These are phyloP conservation scores for Dilophus febrilis DNA, from an alignment of 2,888 invertebrate species.

Conservation along the genomic window DNA sequence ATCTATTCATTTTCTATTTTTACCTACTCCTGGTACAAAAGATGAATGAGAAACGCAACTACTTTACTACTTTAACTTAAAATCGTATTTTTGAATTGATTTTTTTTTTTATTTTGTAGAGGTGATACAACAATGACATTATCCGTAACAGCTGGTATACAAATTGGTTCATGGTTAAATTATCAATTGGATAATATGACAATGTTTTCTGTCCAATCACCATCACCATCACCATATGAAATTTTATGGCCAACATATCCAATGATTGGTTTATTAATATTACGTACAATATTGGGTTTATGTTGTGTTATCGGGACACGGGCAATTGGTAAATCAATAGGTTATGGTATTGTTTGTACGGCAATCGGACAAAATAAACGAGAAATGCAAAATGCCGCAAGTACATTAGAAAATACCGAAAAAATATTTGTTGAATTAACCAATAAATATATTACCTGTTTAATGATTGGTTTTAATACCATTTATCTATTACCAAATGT, in stretches of 20 bases:
- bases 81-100: background rate
- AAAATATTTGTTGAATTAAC: constrained; percentile 65
- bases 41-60: background rate
- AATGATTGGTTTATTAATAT: constrained; percentile 47
- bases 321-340: constrained; percentile 47
- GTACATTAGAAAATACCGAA: constrained; percentile 48
- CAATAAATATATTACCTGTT: constrained; percentile 68
- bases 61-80: constrained; percentile 1
- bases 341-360: constrained; percentile 52
- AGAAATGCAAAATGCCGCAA: constrained; percentile 44
- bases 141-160: constrained; percentile 62
- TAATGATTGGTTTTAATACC: constrained; percentile 61
- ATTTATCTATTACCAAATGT: constrained; percentile 60
- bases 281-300: constrained; percentile 61
- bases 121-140: constrained; percentile 82
- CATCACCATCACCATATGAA: constrained; percentile 50
- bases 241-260: constrained; percentile 63
- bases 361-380: constrained; percentile 48
- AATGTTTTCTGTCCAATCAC: constrained; percentile 26
- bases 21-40: no score
- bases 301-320: constrained; percentile 52
- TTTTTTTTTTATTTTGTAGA: constrained; percentile 33
- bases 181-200: constrained; percentile 58
- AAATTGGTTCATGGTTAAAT: constrained; percentile 68
- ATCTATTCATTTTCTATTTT: no score